Percentiles rank a stretch among this genome's conserved stretches.
Conservation (phyloP, 53 echinoderm and acorn worm genomes). For the Pentamera pediparva region DNA sequence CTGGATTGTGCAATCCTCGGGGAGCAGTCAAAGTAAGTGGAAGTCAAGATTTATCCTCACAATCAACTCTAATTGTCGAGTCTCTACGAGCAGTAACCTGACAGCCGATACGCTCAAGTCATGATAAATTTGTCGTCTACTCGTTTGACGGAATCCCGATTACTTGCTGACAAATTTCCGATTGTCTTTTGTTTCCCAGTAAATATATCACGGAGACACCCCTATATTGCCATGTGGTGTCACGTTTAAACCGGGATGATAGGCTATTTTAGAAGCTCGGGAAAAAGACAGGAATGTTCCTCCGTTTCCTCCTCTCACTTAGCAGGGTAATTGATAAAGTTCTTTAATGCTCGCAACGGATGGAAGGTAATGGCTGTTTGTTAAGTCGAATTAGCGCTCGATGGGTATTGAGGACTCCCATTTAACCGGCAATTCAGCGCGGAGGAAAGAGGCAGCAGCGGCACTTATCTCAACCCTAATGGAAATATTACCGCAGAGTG, state of each 20-base stretch:
- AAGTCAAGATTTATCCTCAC: constrained; percentile 28
- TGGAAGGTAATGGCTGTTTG: constrained; percentile 35
- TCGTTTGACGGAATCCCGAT: constrained; percentile 30
- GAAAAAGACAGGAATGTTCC: no score
- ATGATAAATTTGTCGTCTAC: constrained; percentile 34
- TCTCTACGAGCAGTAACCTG: constrained; percentile 40
- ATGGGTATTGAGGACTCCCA: constrained; percentile 20
- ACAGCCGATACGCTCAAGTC: constrained; percentile 32
- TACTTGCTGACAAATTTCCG: constrained; percentile 27
- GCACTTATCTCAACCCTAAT: constrained; percentile 38
- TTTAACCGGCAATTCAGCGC: constrained; percentile 35
- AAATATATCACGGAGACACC: constrained; percentile 16
- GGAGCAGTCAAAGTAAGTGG: constrained; percentile 11
- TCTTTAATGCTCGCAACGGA: constrained; percentile 38
- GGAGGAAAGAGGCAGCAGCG: background rate
- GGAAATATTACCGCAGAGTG: constrained; percentile 29
- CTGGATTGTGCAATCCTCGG: constrained; percentile 25
- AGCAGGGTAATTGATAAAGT: constrained; percentile 36
- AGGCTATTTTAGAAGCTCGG: constrained; percentile 2
- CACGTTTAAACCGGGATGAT: constrained; percentile 20
- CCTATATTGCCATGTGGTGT: constrained; percentile 17
- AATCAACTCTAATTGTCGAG: constrained; percentile 33
- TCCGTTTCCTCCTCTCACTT: no score
- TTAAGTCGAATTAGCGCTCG: constrained; percentile 24
- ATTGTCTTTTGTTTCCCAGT: constrained; percentile 33